Percentiles rank a stretch among this genome's conserved stretches.
Evolutionary conservation across 2,113 vertebrate species (phyloP).

Genomic region (Labeo rohita): DNA sequence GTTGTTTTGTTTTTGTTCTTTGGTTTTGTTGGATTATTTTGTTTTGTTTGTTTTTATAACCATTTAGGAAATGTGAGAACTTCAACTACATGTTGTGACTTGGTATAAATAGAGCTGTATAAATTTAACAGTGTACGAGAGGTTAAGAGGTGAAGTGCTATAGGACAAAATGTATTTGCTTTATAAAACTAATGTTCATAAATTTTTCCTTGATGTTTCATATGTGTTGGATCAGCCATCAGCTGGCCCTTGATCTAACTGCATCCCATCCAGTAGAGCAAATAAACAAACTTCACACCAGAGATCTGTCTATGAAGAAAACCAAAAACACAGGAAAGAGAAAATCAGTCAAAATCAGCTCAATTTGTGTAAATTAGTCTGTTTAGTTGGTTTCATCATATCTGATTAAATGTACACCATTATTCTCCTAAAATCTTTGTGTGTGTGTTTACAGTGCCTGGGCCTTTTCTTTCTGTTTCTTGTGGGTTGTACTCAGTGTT

Average conservation of each 20-base stretch:
- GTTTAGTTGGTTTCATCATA: background rate
- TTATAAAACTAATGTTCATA: background rate
- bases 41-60: background rate
- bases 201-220: background rate
- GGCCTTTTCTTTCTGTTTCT: conserved; percentile 23
- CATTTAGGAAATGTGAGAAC: background rate
- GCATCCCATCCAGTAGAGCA: background rate
- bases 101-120: background rate
- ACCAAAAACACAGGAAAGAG: background rate
- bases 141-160: background rate
- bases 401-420: background rate
- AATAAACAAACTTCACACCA: background rate
- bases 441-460: conserved; percentile 24
- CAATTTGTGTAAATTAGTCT: background rate
- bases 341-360: background rate
- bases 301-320: background rate
- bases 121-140: background rate
- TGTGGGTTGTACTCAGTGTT: conserved; percentile 44
- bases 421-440: conserved; percentile 7
- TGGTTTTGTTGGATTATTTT: background rate
- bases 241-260: background rate
- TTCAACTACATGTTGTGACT: background rate
- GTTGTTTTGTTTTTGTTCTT: too few relatives aligned
- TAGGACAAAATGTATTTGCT: background rate
- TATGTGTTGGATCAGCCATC: background rate